These are phyloP conservation scores for Habropoda laboriosa DNA, from an alignment of 1,140 invertebrate species.

Conservation along the genomic window DNA sequence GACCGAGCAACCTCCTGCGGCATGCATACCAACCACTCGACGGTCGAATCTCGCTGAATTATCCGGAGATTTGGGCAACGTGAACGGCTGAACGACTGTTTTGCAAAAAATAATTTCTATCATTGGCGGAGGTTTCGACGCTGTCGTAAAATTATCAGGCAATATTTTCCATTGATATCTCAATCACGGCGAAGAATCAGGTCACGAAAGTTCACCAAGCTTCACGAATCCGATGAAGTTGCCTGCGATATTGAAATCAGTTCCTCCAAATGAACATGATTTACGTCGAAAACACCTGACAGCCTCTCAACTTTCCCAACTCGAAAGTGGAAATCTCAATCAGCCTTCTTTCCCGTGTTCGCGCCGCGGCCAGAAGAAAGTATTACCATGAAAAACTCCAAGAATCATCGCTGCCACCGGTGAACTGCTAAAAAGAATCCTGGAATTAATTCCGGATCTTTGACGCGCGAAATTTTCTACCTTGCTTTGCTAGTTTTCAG, in stretches of 20 bases:
- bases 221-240: conserved; percentile 7
- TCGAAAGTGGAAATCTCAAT: conserved; percentile 12
- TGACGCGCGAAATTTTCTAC: no score
- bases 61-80: neutral
- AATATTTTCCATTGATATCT: neutral
- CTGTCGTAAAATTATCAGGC: no score
- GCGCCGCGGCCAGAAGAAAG: neutral
- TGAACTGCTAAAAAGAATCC: no score
- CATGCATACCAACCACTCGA: neutral
- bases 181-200: neutral
- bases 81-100: neutral
- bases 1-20: neutral
- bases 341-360: neutral
- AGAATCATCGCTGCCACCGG: neutral
- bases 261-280: neutral
- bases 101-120: neutral
- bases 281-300: conserved; percentile 18
- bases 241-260: conserved; percentile 20
- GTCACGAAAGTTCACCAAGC: neutral
- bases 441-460: no score
- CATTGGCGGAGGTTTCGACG: no score
- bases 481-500: no score
- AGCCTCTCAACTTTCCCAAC: neutral
- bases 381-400: neutral
- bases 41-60: neutral